Conservation (phyloP, 92 coral and sea anemone species). For the Palythoa caribaeorum region DNA sequence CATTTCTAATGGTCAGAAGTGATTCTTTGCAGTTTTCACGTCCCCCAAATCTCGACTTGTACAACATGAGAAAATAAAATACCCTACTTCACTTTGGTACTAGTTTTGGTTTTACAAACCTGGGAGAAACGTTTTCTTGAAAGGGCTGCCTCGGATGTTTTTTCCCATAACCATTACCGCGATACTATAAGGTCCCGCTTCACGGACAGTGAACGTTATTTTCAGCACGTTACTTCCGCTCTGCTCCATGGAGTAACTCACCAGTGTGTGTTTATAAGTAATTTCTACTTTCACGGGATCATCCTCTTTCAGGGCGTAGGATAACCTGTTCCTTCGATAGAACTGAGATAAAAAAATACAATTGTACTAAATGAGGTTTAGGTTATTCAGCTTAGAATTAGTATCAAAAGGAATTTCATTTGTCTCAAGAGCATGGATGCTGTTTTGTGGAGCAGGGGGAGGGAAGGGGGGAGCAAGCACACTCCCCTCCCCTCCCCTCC, state of each 20-base stretch:
- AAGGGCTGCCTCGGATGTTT: constrained; percentile 86
- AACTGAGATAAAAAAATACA: constrained; percentile 48
- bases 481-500: too few species aligned
- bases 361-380: not conserved
- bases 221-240: constrained; percentile 76
- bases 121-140: constrained; percentile 84
- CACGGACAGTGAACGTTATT: constrained; percentile 87
- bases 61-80: too few species aligned
- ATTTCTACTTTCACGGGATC: constrained; percentile 72
- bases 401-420: too few species aligned
- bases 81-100: not conserved
- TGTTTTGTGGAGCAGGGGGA: too few species aligned
- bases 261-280: constrained; percentile 46
- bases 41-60: too few species aligned
- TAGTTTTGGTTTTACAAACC: constrained; percentile 56
- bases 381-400: too few species aligned
- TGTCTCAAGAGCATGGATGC: too few species aligned
- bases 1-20: too few species aligned
- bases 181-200: constrained; percentile 86
- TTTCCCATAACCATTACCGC: constrained; percentile 75
- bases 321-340: constrained; percentile 70
- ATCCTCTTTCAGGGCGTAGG: constrained; percentile 50
- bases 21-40: too few species aligned
- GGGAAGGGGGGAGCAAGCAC: too few species aligned
- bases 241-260: constrained; percentile 69